These are phyloP conservation scores for Phyllopteryx taeniolatus DNA, from an alignment of 2,113 vertebrate species.

Conservation along the genomic window DNA sequence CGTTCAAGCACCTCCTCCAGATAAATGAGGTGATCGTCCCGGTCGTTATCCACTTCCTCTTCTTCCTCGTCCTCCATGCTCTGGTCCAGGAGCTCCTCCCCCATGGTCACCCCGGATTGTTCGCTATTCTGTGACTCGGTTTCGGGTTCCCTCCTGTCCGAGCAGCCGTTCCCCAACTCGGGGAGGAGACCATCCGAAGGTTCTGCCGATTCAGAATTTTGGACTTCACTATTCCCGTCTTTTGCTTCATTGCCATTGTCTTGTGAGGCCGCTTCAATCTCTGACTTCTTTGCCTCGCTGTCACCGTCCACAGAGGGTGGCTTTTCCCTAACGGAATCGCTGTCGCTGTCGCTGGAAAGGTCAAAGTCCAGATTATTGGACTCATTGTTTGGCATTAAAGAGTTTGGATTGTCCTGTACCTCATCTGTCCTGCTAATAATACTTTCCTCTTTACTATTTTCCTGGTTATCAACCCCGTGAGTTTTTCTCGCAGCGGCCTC, in stretches of 20 bases:
- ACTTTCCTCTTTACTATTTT: slow-evolving; percentile 44
- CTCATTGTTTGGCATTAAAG: slow-evolving; percentile 34
- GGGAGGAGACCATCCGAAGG: slow-evolving; percentile 50
- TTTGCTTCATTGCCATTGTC: slow-evolving; percentile 35
- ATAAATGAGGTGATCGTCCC: slow-evolving; percentile 92
- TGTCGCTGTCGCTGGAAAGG: slow-evolving; percentile 90
- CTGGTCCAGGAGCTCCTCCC: slow-evolving; percentile 89
- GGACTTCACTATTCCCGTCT: slow-evolving; percentile 42
- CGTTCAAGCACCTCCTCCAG: slow-evolving; percentile 91
- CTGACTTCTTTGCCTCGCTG: slow-evolving; percentile 56
- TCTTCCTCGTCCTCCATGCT: slow-evolving; percentile 89
- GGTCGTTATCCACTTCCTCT: slow-evolving; percentile 80
- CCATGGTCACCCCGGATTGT: slow-evolving; percentile 89
- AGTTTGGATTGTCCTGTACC: slow-evolving; percentile 32
- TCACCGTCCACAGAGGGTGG: slow-evolving; percentile 73
- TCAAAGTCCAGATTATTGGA: slow-evolving; percentile 85
- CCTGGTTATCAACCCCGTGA: slow-evolving; percentile 31
- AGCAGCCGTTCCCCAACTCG: slow-evolving; percentile 82
- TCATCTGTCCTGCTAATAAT: slow-evolving; percentile 39
- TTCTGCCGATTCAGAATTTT: slow-evolving; percentile 47
- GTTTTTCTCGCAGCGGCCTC: slow-evolving; percentile 22
- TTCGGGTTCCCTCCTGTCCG: slow-evolving; percentile 85
- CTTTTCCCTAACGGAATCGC: slow-evolving; percentile 75
- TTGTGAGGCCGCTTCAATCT: slow-evolving; percentile 33
- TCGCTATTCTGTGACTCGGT: slow-evolving; percentile 95